A percentile compares a stretch with the other conserved stretches of the same genome.
These are phyloP conservation scores for Lysiphlebus fabarum DNA, from an alignment of 1,140 invertebrate genomes.

Conservation along the genomic window DNA sequence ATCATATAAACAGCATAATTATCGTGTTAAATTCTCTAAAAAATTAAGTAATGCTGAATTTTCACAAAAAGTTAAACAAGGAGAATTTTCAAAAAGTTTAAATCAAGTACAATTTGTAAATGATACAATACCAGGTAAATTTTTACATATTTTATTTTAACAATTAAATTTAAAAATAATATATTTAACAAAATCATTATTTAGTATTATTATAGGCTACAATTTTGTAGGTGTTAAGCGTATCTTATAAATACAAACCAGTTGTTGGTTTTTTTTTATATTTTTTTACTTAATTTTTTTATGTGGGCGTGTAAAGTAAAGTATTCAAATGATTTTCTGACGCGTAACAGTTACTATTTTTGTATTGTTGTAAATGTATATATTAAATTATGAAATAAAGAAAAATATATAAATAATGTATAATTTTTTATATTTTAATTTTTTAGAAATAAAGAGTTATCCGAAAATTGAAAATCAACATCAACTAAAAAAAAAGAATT, in stretches of 20 bases:
- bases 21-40: constrained; percentile 47
- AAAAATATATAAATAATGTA: no score
- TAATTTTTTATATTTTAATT: constrained; percentile 1
- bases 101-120: constrained; percentile 49
- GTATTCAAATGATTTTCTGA: no score
- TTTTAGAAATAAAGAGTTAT: constrained; percentile 21
- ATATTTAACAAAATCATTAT: no score
- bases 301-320: no score
- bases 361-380: no score
- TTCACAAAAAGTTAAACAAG: constrained; percentile 50
- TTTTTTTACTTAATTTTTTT: no score
- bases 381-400: neutral
- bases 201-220: no score
- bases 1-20: constrained; percentile 37
- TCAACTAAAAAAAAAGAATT: neutral
- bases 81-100: constrained; percentile 49
- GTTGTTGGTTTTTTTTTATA: no score
- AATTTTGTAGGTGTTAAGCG: no score
- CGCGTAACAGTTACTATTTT: no score
- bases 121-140: constrained; percentile 41
- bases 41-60: constrained; percentile 47
- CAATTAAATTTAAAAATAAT: no score
- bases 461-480: constrained; percentile 21
- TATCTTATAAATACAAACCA: no score
- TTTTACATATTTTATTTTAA: constrained; percentile 2